Evolutionary conservation across 2,113 vertebrate genomes (phyloP), one percentile per base, ranked within the genome.

Genomic region (Channa maculata): DNA sequence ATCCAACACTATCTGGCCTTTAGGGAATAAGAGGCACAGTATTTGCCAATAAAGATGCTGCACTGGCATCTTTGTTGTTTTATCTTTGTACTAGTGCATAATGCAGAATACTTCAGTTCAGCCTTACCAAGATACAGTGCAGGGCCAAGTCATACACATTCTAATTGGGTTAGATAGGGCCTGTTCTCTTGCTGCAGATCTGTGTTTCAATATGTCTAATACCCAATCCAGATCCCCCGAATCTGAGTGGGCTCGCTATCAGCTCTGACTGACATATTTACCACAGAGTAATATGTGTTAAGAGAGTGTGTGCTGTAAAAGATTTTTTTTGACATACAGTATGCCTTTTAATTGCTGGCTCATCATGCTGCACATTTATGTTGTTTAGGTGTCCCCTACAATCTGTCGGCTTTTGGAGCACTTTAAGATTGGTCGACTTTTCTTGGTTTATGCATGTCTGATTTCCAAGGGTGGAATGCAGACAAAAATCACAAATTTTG

Each of bases 31-130:
- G 43, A 41, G 8, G 9, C 8, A 8, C 14, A 2, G 8, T 59
- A 52, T 38, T 41, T 41, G 9, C 11, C 4, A 14, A 64, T 4
- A 0, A 34, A 8, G 24, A 68, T 37, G 45, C 52, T 63, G 54
- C 48, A 57, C 50, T 67, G 51, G 34, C 15, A 71, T 5, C 34
- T 68, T 46, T 51, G 8, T 57, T 51, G 43, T 49, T 69, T 45
- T 36, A 5, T 67, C 34, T 69, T 68, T 68, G 51, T 49, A 61
- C 6, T 4, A 13, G 39, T 9, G 24, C 24, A 43, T 13, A 33
- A 55, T 41, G 48, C 46, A 70, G 61, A 70, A 39, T 50, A 64
- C 73, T 43, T 46, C n/a, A 70, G 11, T 5, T 57, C 37, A 48
- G 44, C 9, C 41, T 44, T 43, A 44, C 67, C 33, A 38, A 50